phyloP scores from a whole-genome alignment of 2,797 vertebrate genomes.

The Bradypodion pumilum region DNA sequence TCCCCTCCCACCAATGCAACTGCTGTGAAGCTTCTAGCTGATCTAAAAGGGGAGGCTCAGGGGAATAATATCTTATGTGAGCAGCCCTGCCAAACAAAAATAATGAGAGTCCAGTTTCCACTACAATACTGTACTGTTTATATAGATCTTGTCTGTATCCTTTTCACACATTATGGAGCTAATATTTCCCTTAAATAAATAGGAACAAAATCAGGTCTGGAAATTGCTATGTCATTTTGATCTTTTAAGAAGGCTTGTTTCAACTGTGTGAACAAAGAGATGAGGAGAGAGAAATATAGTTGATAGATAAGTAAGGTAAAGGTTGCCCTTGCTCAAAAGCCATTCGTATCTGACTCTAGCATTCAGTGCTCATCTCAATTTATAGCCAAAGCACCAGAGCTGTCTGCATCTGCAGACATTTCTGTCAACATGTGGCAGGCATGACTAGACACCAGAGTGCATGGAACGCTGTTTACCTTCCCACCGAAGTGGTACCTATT shows the following conservation, averaged over 20 bases:
- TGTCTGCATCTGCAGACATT: no score
- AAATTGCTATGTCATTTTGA: neutral
- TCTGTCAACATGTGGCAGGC: no score
- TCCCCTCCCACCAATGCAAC: no score
- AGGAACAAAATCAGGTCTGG: neutral
- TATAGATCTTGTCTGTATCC: neutral
- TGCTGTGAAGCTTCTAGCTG: neutral
- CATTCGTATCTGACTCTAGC: no score
- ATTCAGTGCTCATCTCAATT: no score
- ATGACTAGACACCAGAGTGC: no score
- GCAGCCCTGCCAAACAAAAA: neutral
- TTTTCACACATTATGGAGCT: neutral
- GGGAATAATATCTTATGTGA: neutral
- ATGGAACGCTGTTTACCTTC: no score
- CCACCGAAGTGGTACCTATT: no score
- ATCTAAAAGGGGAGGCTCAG: neutral
- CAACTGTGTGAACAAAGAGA: neutral
- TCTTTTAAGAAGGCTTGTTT: neutral
- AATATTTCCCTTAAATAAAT: neutral
- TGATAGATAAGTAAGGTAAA: no score
- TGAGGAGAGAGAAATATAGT: no score
- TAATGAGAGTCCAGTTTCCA: neutral
- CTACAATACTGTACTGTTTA: neutral
- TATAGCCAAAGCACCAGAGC: no score
- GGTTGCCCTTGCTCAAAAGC: no score